Conservation (phyloP, 1,140 invertebrate genomes). For the Oscheius sp. region DNA sequence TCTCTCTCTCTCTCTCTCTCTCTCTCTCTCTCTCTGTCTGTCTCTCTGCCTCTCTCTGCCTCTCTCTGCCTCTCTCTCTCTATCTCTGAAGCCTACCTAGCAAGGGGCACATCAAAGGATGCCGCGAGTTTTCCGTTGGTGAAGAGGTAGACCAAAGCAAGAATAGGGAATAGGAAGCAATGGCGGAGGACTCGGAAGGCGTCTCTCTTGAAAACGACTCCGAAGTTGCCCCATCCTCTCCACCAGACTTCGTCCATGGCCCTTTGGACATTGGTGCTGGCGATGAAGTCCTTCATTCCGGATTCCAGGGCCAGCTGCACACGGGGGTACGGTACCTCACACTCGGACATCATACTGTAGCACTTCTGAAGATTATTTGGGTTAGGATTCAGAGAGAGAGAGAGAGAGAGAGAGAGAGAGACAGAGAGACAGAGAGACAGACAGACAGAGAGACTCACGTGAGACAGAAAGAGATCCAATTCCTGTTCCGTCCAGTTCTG, state of each 20-base stretch:
- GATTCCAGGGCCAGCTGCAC: slow-evolving; percentile 37
- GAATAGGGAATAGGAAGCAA: slow-evolving; percentile 32
- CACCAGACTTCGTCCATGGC: slow-evolving; percentile 3
- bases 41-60: too few relatives aligned
- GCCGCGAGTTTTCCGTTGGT: slow-evolving; percentile 18
- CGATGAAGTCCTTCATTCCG: slow-evolving; percentile 35
- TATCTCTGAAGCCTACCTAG: slow-evolving; percentile 21
- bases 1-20: too few relatives aligned
- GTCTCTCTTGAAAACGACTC: slow-evolving; percentile 28
- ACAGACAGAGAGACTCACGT: background rate
- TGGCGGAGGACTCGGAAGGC: slow-evolving; percentile 34
- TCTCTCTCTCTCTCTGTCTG: background rate
- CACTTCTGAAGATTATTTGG: background rate
- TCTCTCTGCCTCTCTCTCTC: too few relatives aligned
- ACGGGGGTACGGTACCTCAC: slow-evolving; percentile 28
- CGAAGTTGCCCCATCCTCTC: slow-evolving; percentile 39
- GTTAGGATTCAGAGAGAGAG: background rate
- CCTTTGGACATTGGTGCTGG: slow-evolving; percentile 35
- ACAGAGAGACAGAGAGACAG: too few relatives aligned
- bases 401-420: too few relatives aligned
- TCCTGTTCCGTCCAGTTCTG: slow-evolving; percentile 40
- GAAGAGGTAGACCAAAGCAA: slow-evolving; percentile 36
- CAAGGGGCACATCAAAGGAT: slow-evolving; percentile 36
- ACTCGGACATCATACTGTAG: background rate
- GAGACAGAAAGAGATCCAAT: slow-evolving; percentile 32